These are phyloP conservation scores for Abrostola tripartita DNA, from an alignment of 2,888 invertebrate species.

Conservation along the genomic window DNA sequence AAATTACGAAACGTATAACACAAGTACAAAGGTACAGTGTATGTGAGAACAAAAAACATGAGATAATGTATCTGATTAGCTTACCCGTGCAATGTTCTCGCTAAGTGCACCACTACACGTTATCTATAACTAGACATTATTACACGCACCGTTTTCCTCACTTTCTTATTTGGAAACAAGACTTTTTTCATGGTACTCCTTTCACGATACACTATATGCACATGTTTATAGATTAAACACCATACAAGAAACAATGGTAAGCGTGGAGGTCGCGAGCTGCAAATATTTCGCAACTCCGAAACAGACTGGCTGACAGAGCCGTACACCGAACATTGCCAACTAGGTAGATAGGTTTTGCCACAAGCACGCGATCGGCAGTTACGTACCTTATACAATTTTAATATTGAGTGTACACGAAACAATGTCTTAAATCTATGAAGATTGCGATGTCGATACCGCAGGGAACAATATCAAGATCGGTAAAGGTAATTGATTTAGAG, in stretches of 20 bases:
- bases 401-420: slow-evolving; percentile 71
- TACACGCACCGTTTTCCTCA: slow-evolving; percentile 79
- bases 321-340: slow-evolving; percentile 78
- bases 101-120: slow-evolving; percentile 68
- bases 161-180: slow-evolving; percentile 76
- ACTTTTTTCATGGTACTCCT: slow-evolving; percentile 70
- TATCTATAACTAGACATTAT: slow-evolving; percentile 61
- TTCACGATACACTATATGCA: slow-evolving; percentile 46
- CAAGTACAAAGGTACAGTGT: slow-evolving; percentile 21
- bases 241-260: slow-evolving; percentile 46
- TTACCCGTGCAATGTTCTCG: slow-evolving; percentile 67
- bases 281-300: slow-evolving; percentile 80
- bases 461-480: slow-evolving; percentile 24
- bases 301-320: slow-evolving; percentile 78
- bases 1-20: slow-evolving; percentile 25
- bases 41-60: slow-evolving; percentile 16
- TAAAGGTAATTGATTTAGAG: slow-evolving; percentile 18
- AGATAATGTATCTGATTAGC: slow-evolving; percentile 59
- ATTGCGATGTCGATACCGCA: slow-evolving; percentile 24
- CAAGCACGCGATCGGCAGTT: slow-evolving; percentile 80
- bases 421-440: slow-evolving; percentile 45
- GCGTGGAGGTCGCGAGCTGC: slow-evolving; percentile 66
- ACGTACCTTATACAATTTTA: slow-evolving; percentile 65
- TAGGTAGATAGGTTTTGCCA: slow-evolving; percentile 82
- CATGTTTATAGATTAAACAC: slow-evolving; percentile 36